These are phyloP conservation scores for Anaspis maculata DNA, from an alignment of 2,888 invertebrate genomes.

Conservation along the genomic window DNA sequence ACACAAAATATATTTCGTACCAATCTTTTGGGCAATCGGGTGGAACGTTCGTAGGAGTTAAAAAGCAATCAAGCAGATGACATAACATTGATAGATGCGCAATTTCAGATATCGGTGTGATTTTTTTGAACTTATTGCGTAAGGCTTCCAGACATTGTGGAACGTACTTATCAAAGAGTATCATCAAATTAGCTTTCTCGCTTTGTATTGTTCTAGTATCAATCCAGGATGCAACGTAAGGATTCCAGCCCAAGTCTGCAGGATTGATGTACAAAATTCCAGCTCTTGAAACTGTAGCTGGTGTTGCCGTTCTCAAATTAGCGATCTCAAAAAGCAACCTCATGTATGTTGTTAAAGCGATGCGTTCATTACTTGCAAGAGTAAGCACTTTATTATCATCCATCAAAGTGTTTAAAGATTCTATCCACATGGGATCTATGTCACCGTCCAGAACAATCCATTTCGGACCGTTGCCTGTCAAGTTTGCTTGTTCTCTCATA, in stretches of 20 bases:
- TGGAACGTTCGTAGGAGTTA: conserved; percentile 73
- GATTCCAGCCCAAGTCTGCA: conserved; percentile 91
- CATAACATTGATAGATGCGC: conserved; percentile 85
- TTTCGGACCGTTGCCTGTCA: conserved; percentile 77
- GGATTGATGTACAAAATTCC: conserved; percentile 93
- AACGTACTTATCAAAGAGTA: conserved; percentile 90
- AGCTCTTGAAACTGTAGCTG: conserved; percentile 90
- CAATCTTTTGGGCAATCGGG: conserved; percentile 88
- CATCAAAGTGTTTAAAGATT: conserved; percentile 93
- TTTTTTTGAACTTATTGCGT: conserved; percentile 72
- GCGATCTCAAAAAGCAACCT: conserved; percentile 90
- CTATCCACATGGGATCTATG: conserved; percentile 98
- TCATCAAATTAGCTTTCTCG: conserved; percentile 72
- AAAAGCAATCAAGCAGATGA: conserved; percentile 74
- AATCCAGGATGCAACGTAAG: conserved; percentile 85
- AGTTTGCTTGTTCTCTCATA: conserved; percentile 89
- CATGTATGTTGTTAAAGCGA: conserved; percentile 83
- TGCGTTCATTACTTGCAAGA: conserved; percentile 88
- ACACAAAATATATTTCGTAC: conserved; percentile 90
- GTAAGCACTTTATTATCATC: conserved; percentile 95
- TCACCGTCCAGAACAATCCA: conserved; percentile 96
- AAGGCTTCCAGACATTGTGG: conserved; percentile 71
- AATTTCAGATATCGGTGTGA: conserved; percentile 85
- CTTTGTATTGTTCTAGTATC: conserved; percentile 63
- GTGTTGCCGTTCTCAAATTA: conserved; percentile 82